A percentile compares a stretch with the other conserved stretches of the same genome.
Evolutionary conservation across 1,140 invertebrate genomes (phyloP).

Genomic region (Neodiprion fabricii): DNA sequence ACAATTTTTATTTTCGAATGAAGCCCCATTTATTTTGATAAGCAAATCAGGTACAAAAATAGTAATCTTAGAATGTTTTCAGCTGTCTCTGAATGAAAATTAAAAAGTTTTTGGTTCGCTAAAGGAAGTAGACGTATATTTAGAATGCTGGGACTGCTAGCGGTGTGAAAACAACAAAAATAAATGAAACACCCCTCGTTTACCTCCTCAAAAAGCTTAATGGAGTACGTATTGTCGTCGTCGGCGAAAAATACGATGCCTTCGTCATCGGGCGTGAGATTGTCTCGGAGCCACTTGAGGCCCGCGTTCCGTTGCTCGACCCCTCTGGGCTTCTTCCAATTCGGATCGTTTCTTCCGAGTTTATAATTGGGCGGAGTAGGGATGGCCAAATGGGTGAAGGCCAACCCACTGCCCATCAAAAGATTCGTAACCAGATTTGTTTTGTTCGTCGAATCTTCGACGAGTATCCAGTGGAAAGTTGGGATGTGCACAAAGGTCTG

Average conservation of each 20-base stretch:
- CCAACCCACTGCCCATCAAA: constrained; percentile 73
- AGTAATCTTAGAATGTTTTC: too few species aligned
- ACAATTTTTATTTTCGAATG: too few species aligned
- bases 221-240: constrained; percentile 95
- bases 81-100: too few species aligned
- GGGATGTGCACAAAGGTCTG: constrained; percentile 88
- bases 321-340: constrained; percentile 92
- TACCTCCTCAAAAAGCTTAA: constrained; percentile 91
- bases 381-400: constrained; percentile 77
- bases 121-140: too few species aligned
- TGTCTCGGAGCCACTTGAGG: constrained; percentile 83
- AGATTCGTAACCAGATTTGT: constrained; percentile 82
- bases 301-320: constrained; percentile 93
- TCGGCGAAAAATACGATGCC: constrained; percentile 98
- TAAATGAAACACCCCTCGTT: constrained; percentile 9
- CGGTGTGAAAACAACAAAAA: too few species aligned
- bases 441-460: constrained; percentile 86
- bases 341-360: constrained; percentile 72
- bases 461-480: constrained; percentile 94
- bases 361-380: constrained; percentile 71
- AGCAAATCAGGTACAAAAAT: too few species aligned
- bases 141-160: too few species aligned
- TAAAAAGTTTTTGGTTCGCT: too few species aligned
- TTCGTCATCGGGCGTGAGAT: constrained; percentile 61
- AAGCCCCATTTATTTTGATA: too few species aligned